Evolutionary conservation across 2,888 invertebrate genomes (phyloP).

Genomic region (Crioceris asparagi): DNA sequence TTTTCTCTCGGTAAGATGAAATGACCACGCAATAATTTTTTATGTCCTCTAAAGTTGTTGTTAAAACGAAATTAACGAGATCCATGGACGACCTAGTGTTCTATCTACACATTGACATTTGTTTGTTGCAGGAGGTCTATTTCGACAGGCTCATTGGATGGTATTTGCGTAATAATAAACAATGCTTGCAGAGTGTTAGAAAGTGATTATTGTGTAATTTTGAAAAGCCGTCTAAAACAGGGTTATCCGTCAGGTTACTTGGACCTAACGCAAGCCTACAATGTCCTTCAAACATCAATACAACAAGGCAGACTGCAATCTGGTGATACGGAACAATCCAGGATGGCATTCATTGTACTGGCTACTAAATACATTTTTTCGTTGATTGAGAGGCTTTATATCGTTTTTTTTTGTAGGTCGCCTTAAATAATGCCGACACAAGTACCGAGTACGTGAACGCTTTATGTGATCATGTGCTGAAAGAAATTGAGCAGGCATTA

Average conservation of each 20-base stretch:
- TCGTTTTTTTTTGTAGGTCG: constrained; percentile 46
- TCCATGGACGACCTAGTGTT: too few species aligned
- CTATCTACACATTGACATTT: background rate
- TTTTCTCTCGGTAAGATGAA: background rate
- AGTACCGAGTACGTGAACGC: constrained; percentile 86
- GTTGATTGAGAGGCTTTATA: background rate
- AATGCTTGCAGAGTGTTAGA: constrained; percentile 82
- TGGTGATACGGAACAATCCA: constrained; percentile 66
- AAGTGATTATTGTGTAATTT: constrained; percentile 65
- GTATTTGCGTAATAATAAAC: constrained; percentile 93
- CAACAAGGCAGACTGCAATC: constrained; percentile 73
- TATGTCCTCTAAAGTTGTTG: too few species aligned
- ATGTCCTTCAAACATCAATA: constrained; percentile 65
- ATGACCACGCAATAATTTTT: too few species aligned
- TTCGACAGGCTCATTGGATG: constrained; percentile 85
- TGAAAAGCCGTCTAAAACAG: constrained; percentile 61
- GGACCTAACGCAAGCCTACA: constrained; percentile 73
- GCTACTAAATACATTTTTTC: background rate
- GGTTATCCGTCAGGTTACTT: constrained; percentile 72
- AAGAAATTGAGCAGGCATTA: constrained; percentile 55
- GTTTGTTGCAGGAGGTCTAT: constrained; percentile 62
- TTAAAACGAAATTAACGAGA: too few species aligned
- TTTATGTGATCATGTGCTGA: constrained; percentile 64
- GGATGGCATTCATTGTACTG: constrained; percentile 64
- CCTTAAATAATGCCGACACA: constrained; percentile 83